A percentile compares a stretch with the other conserved stretches of the same genome.
phyloP scores from a whole-genome alignment of 2,888 invertebrate genomes.

The Electrophaes corylata region DNA sequence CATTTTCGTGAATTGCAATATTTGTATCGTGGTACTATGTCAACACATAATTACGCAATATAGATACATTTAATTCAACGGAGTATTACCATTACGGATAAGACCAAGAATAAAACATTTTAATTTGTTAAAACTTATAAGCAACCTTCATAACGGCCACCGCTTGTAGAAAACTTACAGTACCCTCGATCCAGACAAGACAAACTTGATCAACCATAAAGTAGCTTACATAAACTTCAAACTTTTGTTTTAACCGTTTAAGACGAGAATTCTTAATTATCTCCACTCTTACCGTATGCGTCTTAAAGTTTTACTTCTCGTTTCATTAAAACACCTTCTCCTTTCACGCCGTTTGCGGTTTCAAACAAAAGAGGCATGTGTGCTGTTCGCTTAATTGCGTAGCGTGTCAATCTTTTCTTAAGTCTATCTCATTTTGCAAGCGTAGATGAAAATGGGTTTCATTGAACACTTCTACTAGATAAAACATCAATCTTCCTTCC shows the following conservation, averaged over 20 bases:
- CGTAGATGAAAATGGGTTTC: background rate
- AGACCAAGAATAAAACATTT: too few relatives aligned
- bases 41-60: too few relatives aligned
- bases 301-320: slow-evolving; percentile 42
- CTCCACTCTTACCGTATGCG: slow-evolving; percentile 54
- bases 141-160: background rate
- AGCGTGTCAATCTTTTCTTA: slow-evolving; percentile 2
- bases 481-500: too few relatives aligned
- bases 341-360: slow-evolving; percentile 15
- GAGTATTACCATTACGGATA: too few relatives aligned
- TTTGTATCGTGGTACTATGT: too few relatives aligned
- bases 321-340: slow-evolving; percentile 35
- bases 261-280: slow-evolving; percentile 65
- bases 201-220: slow-evolving; percentile 63
- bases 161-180: background rate
- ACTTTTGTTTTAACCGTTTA: slow-evolving; percentile 60
- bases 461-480: too few relatives aligned
- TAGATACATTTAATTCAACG: too few relatives aligned
- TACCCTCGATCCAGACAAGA: background rate
- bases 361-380: background rate
- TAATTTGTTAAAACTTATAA: too few relatives aligned
- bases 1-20: too few relatives aligned
- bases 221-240: slow-evolving; percentile 54
- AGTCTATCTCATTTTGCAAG: slow-evolving; percentile 5
- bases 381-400: slow-evolving; percentile 12